phyloP scores from a whole-genome alignment of 2,113 vertebrate genomes.

The Spizaetus ornatus region DNA sequence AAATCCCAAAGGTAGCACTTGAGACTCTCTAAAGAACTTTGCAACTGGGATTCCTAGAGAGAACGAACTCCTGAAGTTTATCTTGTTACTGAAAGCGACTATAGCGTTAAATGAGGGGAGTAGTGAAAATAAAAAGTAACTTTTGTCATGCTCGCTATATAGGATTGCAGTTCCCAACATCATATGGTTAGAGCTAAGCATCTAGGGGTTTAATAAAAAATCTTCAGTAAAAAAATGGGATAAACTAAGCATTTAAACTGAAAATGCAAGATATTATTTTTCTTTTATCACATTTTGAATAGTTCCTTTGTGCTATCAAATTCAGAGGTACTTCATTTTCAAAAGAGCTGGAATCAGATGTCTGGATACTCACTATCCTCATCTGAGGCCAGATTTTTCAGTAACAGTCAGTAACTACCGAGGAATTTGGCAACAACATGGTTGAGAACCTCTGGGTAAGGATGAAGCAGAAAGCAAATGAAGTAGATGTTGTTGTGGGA shows the following conservation, averaged over 20 bases:
- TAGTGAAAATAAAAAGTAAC: neutral
- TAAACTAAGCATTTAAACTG: neutral
- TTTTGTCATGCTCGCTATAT: neutral
- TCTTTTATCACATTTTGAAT: neutral
- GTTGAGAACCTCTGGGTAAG: neutral
- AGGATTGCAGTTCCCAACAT: neutral
- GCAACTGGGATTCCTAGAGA: neutral
- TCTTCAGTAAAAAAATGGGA: neutral
- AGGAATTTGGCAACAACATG: neutral
- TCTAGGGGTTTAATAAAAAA: neutral
- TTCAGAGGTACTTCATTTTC: neutral
- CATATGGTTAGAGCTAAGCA: neutral
- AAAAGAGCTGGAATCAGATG: neutral
- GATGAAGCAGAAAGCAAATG: neutral
- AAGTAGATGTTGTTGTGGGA: neutral
- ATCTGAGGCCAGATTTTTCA: neutral
- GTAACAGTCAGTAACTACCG: neutral
- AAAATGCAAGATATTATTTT: neutral
- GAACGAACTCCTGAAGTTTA: neutral
- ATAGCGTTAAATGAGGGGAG: neutral
- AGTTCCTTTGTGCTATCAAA: neutral
- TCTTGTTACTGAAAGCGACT: neutral
- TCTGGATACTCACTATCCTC: neutral
- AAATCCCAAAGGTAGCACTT: neutral
- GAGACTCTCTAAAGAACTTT: neutral